Evolutionary conservation across 2,797 vertebrate species (phyloP).

Genomic region (Anableps anableps): DNA sequence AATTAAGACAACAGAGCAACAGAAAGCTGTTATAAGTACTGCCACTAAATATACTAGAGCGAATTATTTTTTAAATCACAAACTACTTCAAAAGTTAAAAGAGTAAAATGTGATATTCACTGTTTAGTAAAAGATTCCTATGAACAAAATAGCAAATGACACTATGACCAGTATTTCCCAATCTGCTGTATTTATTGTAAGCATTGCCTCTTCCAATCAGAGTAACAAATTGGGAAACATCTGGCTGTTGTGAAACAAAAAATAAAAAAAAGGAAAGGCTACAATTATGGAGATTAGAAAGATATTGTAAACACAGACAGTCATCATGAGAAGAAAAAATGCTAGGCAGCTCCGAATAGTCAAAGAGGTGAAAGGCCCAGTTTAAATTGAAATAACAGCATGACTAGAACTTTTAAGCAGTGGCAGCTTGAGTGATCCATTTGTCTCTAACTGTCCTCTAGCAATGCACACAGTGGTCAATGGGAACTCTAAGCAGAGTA

Average conservation of each 20-base stretch:
- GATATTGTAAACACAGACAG: background rate
- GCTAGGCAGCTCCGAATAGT: background rate
- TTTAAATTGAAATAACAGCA: background rate
- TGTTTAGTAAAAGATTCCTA: background rate
- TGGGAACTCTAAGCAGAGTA: background rate
- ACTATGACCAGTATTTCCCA: background rate
- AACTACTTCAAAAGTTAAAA: background rate
- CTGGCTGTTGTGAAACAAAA: background rate
- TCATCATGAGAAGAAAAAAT: background rate
- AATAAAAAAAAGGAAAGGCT: background rate
- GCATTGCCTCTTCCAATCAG: background rate
- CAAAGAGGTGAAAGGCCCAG: background rate
- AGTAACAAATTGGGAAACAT: background rate
- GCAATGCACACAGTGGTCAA: background rate
- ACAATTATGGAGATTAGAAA: background rate
- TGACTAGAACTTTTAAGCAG: background rate
- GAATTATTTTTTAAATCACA: background rate
- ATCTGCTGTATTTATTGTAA: background rate
- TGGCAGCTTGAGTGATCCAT: background rate
- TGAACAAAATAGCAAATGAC: background rate
- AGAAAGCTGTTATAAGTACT: background rate
- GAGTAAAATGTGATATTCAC: background rate
- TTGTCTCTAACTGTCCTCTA: background rate
- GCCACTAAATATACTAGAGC: background rate
- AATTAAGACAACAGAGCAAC: background rate